Percentiles rank a stretch among this genome's conserved stretches.
Conservation (phyloP, 1,140 invertebrate species). For the Phymorhynchus buccinoides region DNA sequence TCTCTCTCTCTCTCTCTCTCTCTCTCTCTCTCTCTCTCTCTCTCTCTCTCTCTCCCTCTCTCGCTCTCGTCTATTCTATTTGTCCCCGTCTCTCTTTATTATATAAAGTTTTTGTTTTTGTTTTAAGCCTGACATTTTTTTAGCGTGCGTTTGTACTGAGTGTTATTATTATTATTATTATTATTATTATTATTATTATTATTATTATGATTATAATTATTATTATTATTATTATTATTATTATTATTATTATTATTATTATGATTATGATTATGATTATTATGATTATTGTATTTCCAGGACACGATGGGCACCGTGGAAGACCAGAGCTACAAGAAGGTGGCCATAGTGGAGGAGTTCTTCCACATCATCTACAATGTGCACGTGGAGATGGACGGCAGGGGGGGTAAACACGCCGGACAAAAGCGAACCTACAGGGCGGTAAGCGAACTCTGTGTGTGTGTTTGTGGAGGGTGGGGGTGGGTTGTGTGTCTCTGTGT, state of each 20-base stretch:
- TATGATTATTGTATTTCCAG: slow-evolving; percentile 49
- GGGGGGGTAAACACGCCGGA: slow-evolving; percentile 91
- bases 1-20: background rate
- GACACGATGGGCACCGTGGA: slow-evolving; percentile 51
- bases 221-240: background rate
- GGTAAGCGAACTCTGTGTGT: slow-evolving; percentile 78
- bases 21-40: too few relatives aligned
- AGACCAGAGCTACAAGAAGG: slow-evolving; percentile 84
- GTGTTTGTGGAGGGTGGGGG: too few relatives aligned
- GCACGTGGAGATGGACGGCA: slow-evolving; percentile 90
- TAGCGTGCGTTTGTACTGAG: background rate
- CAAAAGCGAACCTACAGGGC: slow-evolving; percentile 96
- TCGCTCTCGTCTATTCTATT: background rate
- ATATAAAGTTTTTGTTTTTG: background rate
- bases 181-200: slow-evolving; percentile 8
- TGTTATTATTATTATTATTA: too few relatives aligned
- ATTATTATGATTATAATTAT: too few relatives aligned
- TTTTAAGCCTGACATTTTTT: background rate
- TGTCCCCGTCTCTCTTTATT: background rate
- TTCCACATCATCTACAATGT: slow-evolving; percentile 97
- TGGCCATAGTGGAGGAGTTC: slow-evolving; percentile 96
- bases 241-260: too few relatives aligned
- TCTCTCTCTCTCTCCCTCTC: too few relatives aligned
- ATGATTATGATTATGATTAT: too few relatives aligned
- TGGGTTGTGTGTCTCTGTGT: too few relatives aligned